phyloP scores from a whole-genome alignment of 2,113 vertebrate genomes.

The Lepisosteus osseus region DNA sequence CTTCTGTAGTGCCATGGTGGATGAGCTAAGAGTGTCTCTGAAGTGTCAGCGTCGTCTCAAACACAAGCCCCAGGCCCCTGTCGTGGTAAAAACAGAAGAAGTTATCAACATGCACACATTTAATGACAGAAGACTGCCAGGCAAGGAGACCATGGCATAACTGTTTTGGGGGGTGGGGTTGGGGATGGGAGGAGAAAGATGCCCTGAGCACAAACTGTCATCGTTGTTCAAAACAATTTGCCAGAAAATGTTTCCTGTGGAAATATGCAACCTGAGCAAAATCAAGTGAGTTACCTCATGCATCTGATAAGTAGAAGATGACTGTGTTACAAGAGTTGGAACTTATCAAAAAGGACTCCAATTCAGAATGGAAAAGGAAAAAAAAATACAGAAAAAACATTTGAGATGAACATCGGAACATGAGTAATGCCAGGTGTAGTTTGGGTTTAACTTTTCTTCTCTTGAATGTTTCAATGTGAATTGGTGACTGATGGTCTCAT shows the following conservation, averaged over 20 bases:
- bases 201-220: constrained; percentile 82
- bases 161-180: constrained; percentile 17
- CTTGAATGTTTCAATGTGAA: constrained; percentile 63
- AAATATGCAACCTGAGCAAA: constrained; percentile 96
- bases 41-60: constrained; percentile 95
- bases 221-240: constrained; percentile 82
- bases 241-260: constrained; percentile 98
- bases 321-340: constrained; percentile 70
- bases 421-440: constrained; percentile 64
- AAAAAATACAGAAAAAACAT: constrained; percentile 48
- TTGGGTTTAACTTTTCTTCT: constrained; percentile 69
- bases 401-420: constrained; percentile 62
- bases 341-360: constrained; percentile 41
- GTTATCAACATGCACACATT: constrained; percentile 99
- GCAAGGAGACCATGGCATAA: constrained; percentile 98
- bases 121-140: constrained; percentile 97
- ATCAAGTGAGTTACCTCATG: constrained; percentile 94
- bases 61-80: constrained; percentile 93
- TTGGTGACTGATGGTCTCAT: constrained; percentile 72
- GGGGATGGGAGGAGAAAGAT: constrained; percentile 53
- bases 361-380: constrained; percentile 10
- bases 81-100: constrained; percentile 96
- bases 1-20: constrained; percentile 97
- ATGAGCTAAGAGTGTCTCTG: constrained; percentile 93
- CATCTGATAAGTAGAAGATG: constrained; percentile 83